These are phyloP conservation scores for Ascidia mentula DNA, from an alignment of 23 tunicate species.

Conservation along the genomic window DNA sequence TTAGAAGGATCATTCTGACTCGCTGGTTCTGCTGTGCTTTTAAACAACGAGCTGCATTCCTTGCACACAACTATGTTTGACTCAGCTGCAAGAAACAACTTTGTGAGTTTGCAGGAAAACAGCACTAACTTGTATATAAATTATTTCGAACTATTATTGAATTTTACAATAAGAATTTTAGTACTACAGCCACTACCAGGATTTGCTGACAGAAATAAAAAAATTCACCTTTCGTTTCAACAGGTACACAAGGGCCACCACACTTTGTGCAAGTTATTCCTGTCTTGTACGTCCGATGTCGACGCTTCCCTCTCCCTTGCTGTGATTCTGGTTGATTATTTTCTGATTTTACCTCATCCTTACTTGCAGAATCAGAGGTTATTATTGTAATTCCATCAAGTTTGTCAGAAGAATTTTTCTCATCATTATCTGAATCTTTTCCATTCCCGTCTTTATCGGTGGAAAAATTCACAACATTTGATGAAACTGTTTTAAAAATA, in stretches of 20 bases:
- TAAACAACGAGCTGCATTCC: constrained; percentile 24
- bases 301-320: background rate
- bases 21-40: constrained; percentile 19
- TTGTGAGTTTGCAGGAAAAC: background rate
- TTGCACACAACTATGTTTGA: constrained; percentile 51
- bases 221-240: background rate
- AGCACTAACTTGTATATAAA: no score
- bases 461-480: background rate
- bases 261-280: constrained; percentile 46
- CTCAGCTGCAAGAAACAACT: constrained; percentile 18
- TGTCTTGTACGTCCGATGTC: background rate
- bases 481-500: background rate
- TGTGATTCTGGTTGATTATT: background rate
- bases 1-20: constrained; percentile 18
- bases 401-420: background rate
- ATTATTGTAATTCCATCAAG: background rate
- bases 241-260: constrained; percentile 31
- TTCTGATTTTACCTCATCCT: background rate
- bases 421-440: constrained; percentile 22
- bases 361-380: background rate
- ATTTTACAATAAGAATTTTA: no score
- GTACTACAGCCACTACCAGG: background rate
- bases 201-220: background rate
- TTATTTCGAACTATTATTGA: no score
- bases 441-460: constrained; percentile 9